phyloP scores from a whole-genome alignment of 1,140 invertebrate species.

The Mycetomoellerius zeteki region DNA sequence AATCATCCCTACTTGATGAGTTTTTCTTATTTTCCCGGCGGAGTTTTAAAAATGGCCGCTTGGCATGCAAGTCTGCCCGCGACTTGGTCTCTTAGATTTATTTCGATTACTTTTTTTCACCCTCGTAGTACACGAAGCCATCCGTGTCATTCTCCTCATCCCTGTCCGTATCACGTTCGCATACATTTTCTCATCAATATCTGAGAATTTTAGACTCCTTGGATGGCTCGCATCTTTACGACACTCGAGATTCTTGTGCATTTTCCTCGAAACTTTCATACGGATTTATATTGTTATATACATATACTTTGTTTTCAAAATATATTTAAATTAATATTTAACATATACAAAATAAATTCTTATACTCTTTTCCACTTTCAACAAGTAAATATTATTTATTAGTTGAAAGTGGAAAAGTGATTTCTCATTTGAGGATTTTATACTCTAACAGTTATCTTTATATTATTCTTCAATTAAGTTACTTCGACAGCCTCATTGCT shows the following conservation, averaged over 20 bases:
- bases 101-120: conserved; percentile 80
- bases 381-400: background rate
- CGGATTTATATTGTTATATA: background rate
- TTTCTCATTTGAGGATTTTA: background rate
- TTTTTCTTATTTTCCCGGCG: conserved; percentile 83
- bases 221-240: conserved; percentile 20
- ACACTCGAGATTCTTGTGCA: conserved; percentile 5
- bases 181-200: conserved; percentile 35
- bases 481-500: background rate
- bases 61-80: conserved; percentile 79
- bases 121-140: conserved; percentile 66
- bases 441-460: background rate
- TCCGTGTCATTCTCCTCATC: conserved; percentile 66
- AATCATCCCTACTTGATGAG: conserved; percentile 82
- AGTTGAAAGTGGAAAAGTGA: no score
- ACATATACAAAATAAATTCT: background rate
- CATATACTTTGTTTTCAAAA: background rate
- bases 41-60: conserved; percentile 83
- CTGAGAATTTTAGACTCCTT: conserved; percentile 24
- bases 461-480: background rate
- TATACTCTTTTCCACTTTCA: background rate
- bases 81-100: conserved; percentile 75
- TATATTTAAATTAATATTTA: background rate
- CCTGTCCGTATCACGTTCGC: conserved; percentile 28
- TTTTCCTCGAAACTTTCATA: background rate